These are phyloP conservation scores for Phalera bucephala DNA, from an alignment of 2,888 invertebrate species.

Conservation along the genomic window DNA sequence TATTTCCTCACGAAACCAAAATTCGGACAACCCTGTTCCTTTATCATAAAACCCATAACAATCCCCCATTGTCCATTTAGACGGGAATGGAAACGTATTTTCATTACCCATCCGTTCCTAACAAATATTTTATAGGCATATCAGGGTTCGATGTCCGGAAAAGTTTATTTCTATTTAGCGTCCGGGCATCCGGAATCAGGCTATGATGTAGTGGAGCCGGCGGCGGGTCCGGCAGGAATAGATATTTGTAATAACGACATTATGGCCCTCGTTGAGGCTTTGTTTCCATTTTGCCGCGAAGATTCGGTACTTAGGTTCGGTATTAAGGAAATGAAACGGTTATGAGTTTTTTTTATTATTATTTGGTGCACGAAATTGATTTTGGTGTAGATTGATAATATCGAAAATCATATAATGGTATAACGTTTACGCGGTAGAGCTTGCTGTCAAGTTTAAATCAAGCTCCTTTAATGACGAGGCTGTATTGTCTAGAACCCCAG, in stretches of 20 bases:
- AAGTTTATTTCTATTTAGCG: conserved; percentile 25
- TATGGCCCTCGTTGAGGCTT: neutral
- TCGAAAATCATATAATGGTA: too few species aligned
- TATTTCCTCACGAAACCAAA: neutral
- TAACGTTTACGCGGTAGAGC: too few species aligned
- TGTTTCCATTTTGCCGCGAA: conserved; percentile 1
- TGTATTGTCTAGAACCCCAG: too few species aligned
- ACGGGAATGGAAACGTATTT: conserved; percentile 17
- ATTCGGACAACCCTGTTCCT: neutral
- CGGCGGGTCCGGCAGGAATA: neutral
- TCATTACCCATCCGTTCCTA: conserved; percentile 6
- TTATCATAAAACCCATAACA: conserved; percentile 11
- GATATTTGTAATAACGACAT: conserved; percentile 2
- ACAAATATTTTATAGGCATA: conserved; percentile 31
- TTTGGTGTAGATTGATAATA: too few species aligned
- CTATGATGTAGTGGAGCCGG: conserved; percentile 12
- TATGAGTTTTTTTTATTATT: too few species aligned
- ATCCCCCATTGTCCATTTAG: conserved; percentile 17
- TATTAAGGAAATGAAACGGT: conserved; percentile 1
- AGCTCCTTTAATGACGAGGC: too few species aligned
- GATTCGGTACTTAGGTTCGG: neutral
- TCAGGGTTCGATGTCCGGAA: conserved; percentile 13
- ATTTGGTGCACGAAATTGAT: too few species aligned
- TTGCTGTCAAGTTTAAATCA: too few species aligned
- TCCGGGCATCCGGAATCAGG: conserved; percentile 7